Conservation (phyloP, 1,140 invertebrate genomes). For the Ruditapes philippinarum region DNA sequence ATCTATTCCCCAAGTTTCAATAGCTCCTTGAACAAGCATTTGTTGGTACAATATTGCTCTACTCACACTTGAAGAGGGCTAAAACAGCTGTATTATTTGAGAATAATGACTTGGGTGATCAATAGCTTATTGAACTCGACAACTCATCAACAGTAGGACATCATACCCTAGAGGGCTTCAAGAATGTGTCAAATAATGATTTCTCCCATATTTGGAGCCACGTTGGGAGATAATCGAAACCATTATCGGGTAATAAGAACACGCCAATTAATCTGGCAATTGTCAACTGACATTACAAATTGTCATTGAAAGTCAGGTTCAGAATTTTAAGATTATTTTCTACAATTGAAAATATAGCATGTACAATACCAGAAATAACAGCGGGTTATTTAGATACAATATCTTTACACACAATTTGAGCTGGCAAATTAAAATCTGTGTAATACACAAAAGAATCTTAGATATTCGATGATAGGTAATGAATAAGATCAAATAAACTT, state of each 20-base stretch:
- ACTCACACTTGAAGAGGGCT: background rate
- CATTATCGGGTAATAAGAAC: conserved; percentile 23
- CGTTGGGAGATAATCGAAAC: background rate
- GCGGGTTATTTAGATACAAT: too few species aligned
- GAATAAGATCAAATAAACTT: too few species aligned
- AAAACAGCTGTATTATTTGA: background rate
- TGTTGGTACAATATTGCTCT: conserved; percentile 17
- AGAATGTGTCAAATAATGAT: conserved; percentile 39
- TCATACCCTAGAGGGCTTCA: background rate
- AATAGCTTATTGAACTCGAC: conserved; percentile 3
- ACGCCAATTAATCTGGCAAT: conserved; percentile 20
- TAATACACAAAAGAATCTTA: too few species aligned
- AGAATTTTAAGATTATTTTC: background rate
- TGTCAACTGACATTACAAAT: conserved; percentile 7
- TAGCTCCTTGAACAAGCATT: background rate
- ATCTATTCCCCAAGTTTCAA: background rate
- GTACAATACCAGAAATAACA: too few species aligned
- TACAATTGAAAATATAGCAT: too few species aligned
- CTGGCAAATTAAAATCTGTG: too few species aligned
- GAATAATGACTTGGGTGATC: background rate
- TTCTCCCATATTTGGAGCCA: conserved; percentile 21
- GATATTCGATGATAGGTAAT: too few species aligned
- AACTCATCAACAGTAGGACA: conserved; percentile 3
- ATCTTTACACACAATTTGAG: too few species aligned
- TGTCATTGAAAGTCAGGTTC: background rate